Percentiles rank a stretch among this genome's conserved stretches.
These are phyloP conservation scores for Phthorimaea operculella DNA, from an alignment of 1,140 invertebrate genomes.

Conservation along the genomic window DNA sequence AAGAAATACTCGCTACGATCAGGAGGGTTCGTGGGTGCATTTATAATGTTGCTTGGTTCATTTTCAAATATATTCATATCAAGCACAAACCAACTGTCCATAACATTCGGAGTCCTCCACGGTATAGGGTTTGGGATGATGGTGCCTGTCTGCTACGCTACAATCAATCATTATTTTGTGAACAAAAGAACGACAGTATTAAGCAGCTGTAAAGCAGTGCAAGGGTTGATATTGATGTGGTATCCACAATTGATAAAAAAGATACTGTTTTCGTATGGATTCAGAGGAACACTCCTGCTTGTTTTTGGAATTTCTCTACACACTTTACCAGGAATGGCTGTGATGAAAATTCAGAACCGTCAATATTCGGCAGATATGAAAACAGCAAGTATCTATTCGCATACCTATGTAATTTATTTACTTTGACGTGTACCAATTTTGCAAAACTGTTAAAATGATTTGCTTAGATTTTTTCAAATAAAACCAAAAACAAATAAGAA, in stretches of 20 bases:
- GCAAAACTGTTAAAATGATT: neutral
- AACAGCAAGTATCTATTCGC: conserved; percentile 52
- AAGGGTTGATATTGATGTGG: conserved; percentile 68
- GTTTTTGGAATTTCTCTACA: conserved; percentile 70
- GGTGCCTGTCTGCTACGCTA: conserved; percentile 69
- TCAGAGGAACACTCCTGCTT: conserved; percentile 71
- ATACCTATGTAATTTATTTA: neutral
- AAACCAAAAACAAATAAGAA: too few relatives aligned
- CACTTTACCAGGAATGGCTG: conserved; percentile 70
- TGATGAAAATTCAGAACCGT: conserved; percentile 70
- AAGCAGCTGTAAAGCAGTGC: conserved; percentile 70
- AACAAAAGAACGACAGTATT: conserved; percentile 70
- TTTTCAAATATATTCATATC: conserved; percentile 64
- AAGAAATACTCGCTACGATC: conserved; percentile 60
- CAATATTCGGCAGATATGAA: conserved; percentile 21
- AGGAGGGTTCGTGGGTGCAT: conserved; percentile 67
- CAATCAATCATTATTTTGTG: conserved; percentile 71
- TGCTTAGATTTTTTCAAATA: too few relatives aligned
- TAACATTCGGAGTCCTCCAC: conserved; percentile 70
- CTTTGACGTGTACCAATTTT: neutral
- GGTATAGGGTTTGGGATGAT: conserved; percentile 71
- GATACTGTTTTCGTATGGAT: conserved; percentile 69
- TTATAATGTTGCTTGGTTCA: conserved; percentile 64
- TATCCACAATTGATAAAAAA: conserved; percentile 68
- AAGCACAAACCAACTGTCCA: conserved; percentile 61